A percentile compares a stretch with the other conserved stretches of the same genome.
Evolutionary conservation across 30 jellyfish, hydroid and myxozoan genomes (phyloP).

Genomic region (Pelagia noctiluca): DNA sequence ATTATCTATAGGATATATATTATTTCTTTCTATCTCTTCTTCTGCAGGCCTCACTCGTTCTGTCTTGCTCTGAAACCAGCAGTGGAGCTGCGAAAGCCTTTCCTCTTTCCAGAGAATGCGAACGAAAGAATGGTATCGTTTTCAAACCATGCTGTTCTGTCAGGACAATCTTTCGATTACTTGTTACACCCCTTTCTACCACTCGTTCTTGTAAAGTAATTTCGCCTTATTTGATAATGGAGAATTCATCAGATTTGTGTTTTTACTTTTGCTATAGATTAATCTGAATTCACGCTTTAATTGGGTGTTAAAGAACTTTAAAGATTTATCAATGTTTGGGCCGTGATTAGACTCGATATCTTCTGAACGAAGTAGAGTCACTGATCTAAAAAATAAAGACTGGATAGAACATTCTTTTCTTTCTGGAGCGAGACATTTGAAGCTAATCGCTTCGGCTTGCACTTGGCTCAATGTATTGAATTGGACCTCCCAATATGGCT

Average conservation of each 20-base stretch:
- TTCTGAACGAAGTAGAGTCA: too few relatives aligned
- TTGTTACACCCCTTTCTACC: conserved; percentile 87
- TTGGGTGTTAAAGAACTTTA: too few relatives aligned
- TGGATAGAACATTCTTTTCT: too few relatives aligned
- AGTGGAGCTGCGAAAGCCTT: background rate
- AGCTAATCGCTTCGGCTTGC: too few relatives aligned
- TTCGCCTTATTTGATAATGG: too few relatives aligned
- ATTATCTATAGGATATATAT: background rate
- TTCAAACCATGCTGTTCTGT: conserved; percentile 83
- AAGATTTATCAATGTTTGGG: too few relatives aligned
- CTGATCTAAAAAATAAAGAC: too few relatives aligned
- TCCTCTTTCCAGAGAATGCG: conserved; percentile 66
- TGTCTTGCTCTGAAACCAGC: background rate
- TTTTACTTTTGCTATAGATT: conserved; percentile 50
- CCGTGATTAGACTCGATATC: too few relatives aligned
- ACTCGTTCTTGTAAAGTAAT: conserved; percentile 79
- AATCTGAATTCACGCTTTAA: too few relatives aligned
- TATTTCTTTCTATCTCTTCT: background rate
- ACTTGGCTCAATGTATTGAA: too few relatives aligned
- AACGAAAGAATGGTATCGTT: conserved; percentile 44
- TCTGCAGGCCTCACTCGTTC: background rate
- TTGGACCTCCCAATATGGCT: too few relatives aligned
- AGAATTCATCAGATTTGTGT: background rate
- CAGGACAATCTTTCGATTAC: conserved; percentile 71
- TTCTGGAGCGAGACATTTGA: too few relatives aligned